Base-by-base conservation (phyloP, 2,113 vertebrate genomes). In the Parotia lawesii region DNA sequence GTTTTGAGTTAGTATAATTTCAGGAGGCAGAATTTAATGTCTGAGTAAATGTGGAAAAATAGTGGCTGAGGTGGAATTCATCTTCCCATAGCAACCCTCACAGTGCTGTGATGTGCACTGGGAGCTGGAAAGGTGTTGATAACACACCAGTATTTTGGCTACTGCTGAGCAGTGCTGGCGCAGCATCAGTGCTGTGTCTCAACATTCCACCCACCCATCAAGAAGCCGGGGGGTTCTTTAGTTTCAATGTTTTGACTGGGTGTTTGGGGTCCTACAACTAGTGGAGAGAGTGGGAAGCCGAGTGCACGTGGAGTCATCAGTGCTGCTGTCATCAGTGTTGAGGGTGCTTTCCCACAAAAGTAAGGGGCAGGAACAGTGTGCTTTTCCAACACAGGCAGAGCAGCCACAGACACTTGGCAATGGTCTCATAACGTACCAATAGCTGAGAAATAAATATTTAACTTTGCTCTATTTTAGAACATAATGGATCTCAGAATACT, bases 381-480 rank as follows among this genome's bases (percentile, higher is more conserved):
- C 31, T 17, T 51, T 83, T 66, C 76, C 61, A 40, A 9, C 24
- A 21, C 40, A 23, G 5, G 2, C 53, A 70, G 48, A 35, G 53
- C 48, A 76, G 54, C 19, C 60, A 25, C 1, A 5, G 57, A 23
- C 48, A 8, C 53, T 78, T 58, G 22, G 22, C 18, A 74, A 3
- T 18, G 27, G 44, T 50, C 62, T 69, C 11, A 16, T 66, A 23
- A 86, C 6, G 0, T 84, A 47, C 28, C 66, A 69, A 42, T 54
- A 77, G 58, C 51, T 89, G 40, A 22, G 44, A 87, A 95, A 96
- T 89, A 82, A 95, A 82, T 94, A 94, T 92, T 96, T 92, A 85
- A 91, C 61, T 72, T 91, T 70, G 61, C 27, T 89, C n/a, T 75
- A 8, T 85, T 93, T 85, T 87, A 58, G 70, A 66, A 29, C 31